Percentiles rank a stretch among this genome's conserved stretches.
These are phyloP conservation scores for Prolemur simus DNA, from an alignment of 2,113 vertebrate species.

Conservation along the genomic window DNA sequence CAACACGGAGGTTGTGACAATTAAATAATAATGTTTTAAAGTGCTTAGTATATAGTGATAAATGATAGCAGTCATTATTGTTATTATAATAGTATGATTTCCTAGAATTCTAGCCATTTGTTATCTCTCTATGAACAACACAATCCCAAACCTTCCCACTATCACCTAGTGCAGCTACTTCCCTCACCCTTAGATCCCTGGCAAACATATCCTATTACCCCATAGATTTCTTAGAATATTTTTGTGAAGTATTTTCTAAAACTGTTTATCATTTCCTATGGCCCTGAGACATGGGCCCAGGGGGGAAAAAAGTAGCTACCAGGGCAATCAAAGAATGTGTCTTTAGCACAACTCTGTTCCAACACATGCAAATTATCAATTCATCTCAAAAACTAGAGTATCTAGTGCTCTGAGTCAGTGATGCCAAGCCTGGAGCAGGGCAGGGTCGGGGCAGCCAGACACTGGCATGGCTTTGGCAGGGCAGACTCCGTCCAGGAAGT, in stretches of 20 bases:
- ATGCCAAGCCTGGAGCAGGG: background rate
- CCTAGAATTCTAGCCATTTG: background rate
- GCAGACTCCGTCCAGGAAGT: background rate
- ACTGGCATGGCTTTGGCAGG: background rate
- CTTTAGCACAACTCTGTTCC: background rate
- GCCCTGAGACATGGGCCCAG: background rate
- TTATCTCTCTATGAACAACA: background rate
- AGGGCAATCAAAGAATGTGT: background rate
- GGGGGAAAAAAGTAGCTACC: background rate
- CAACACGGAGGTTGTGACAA: background rate
- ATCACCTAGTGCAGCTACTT: background rate
- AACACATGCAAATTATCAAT: background rate
- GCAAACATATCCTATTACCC: background rate
- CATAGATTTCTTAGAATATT: background rate
- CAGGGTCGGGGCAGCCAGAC: background rate
- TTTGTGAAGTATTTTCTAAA: background rate
- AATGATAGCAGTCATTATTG: background rate
- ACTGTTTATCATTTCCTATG: background rate
- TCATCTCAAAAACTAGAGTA: background rate
- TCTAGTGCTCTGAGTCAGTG: background rate
- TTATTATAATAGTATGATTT: background rate
- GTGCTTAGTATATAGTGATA: background rate
- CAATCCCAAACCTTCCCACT: background rate
- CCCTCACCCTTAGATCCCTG: background rate
- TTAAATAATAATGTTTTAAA: conserved; percentile 24